Percentiles rank a stretch among this genome's conserved stretches.
phyloP scores from a whole-genome alignment of 2,888 invertebrate species.

The Sarcophaga variegata region DNA sequence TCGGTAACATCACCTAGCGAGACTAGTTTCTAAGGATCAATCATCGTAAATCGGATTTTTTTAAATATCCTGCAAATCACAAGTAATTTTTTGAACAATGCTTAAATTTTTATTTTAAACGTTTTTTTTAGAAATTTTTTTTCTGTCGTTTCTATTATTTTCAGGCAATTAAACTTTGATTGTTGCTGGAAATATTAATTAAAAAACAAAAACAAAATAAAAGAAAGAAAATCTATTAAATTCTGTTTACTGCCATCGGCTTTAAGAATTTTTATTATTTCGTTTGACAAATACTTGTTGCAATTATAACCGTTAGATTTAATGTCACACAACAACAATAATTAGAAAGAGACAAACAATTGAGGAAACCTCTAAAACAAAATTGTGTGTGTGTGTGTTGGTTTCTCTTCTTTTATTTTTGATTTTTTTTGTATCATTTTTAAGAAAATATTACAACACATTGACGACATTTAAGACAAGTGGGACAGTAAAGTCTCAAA shows the following conservation, averaged over 20 bases:
- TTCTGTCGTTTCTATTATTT: no score
- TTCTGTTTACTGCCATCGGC: not conserved
- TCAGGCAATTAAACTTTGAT: not conserved
- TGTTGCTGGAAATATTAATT: not conserved
- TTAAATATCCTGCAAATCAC: no score
- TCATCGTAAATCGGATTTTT: no score
- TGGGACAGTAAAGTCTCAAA: slow-evolving; percentile 60
- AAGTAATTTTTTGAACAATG: no score
- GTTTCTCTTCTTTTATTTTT: no score
- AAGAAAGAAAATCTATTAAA: not conserved
- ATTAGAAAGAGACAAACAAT: not conserved
- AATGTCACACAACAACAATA: slow-evolving; percentile 7
- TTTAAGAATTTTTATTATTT: not conserved
- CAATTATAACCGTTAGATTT: slow-evolving; percentile 34
- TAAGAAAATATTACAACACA: not conserved
- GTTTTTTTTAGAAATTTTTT: no score
- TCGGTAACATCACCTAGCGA: no score
- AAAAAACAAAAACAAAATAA: not conserved
- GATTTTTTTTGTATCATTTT: no score
- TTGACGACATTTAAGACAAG: slow-evolving; percentile 60
- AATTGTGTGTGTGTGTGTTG: not conserved
- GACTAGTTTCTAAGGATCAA: no score
- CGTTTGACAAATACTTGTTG: slow-evolving; percentile 31
- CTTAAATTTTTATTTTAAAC: no score
- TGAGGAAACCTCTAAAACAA: not conserved